Percentiles rank a stretch among this genome's conserved stretches.
Evolutionary conservation across 2,888 invertebrate genomes (phyloP).

Genomic region (Pandemis heparana): DNA sequence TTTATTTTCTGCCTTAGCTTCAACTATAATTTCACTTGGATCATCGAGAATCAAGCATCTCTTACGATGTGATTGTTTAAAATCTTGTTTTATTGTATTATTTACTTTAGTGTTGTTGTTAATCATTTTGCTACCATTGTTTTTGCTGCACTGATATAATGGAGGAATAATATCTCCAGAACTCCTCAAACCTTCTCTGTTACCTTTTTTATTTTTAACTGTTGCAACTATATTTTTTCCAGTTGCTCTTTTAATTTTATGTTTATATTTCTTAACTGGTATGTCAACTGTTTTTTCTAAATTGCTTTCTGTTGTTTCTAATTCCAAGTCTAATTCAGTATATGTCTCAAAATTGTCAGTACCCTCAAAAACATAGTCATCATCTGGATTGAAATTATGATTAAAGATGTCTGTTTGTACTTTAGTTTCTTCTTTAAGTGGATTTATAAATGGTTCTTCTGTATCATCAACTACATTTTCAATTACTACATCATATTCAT

Average conservation of each 20-base stretch:
- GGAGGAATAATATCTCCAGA: not conserved
- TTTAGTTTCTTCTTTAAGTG: not conserved
- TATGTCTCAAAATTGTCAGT: not conserved
- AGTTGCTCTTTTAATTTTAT: not conserved
- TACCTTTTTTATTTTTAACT: not conserved
- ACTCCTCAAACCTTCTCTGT: not conserved
- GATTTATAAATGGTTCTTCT: not conserved
- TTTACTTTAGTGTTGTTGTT: not conserved
- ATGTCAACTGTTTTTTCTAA: not conserved
- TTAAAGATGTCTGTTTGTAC: not conserved
- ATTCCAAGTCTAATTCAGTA: not conserved
- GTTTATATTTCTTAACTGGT: not conserved
- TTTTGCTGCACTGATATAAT: not conserved
- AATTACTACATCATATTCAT: not conserved
- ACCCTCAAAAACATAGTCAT: not conserved
- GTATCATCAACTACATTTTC: not conserved
- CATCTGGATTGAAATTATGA: not conserved
- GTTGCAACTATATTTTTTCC: not conserved
- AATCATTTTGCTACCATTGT: not conserved
- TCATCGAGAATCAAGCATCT: not conserved
- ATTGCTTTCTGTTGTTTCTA: not conserved
- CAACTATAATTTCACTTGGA: not conserved
- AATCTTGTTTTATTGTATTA: not conserved
- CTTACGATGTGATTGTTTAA: not conserved
- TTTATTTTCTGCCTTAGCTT: not conserved